Evolutionary conservation across 2,113 vertebrate species (phyloP).

Genomic region (Petrocephalus zakoni): DNA sequence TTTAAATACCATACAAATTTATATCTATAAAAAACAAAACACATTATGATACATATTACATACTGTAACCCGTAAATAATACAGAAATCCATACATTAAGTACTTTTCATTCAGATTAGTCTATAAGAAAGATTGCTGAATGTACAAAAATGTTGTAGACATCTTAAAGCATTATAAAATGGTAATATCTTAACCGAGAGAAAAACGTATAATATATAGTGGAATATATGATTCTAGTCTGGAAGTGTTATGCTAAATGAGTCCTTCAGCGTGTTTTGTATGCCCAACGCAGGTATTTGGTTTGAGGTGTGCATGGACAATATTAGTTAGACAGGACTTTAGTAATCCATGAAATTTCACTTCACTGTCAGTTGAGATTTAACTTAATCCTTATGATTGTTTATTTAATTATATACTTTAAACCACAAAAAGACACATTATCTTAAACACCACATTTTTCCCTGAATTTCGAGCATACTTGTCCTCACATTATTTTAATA

Average conservation of each 20-base stretch:
- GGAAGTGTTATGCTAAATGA: neutral
- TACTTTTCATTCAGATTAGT: neutral
- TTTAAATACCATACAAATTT: neutral
- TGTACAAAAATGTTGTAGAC: neutral
- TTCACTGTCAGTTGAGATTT: conserved; percentile 1
- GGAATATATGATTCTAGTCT: neutral
- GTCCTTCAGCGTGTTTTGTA: conserved; percentile 5
- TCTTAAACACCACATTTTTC: neutral
- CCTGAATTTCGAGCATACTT: neutral
- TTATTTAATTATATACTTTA: neutral
- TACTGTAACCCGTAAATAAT: conserved; percentile 12
- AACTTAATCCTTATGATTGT: conserved; percentile 15
- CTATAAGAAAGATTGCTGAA: neutral
- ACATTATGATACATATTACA: neutral
- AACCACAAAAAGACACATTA: neutral
- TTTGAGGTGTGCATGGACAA: neutral
- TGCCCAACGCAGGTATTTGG: neutral
- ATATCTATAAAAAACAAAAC: neutral
- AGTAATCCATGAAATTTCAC: conserved; percentile 14
- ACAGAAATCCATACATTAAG: neutral
- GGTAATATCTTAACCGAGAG: neutral
- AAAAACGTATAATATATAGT: neutral
- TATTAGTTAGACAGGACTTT: neutral
- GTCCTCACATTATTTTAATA: neutral
- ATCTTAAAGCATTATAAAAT: neutral